phyloP scores from a whole-genome alignment of 1,140 invertebrate species.

The Zaprionus ghesquierei region DNA sequence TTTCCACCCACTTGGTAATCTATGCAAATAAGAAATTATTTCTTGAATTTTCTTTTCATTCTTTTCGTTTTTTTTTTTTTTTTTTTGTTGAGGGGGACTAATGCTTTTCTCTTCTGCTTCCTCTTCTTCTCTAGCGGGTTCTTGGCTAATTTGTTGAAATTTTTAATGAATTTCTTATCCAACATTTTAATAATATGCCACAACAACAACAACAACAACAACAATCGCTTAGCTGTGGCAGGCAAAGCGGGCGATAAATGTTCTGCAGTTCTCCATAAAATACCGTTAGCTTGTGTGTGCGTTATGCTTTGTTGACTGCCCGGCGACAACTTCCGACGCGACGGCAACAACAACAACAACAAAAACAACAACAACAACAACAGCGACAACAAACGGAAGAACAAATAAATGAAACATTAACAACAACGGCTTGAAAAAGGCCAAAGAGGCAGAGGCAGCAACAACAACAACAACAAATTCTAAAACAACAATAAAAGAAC shows the following conservation, averaged over 20 bases:
- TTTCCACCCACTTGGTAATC: not conserved
- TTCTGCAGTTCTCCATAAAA: constrained; percentile 49
- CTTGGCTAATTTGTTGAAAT: constrained; percentile 62
- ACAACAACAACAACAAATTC: not conserved
- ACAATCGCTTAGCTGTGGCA: constrained; percentile 7
- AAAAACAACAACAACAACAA: constrained; percentile 1
- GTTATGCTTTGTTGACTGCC: constrained; percentile 77
- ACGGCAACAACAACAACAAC: constrained; percentile 16
- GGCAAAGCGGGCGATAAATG: constrained; percentile 68
- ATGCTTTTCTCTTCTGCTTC: not conserved
- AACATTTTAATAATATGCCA: constrained; percentile 52
- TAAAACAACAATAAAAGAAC: constrained; percentile 27
- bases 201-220: constrained; percentile 10
- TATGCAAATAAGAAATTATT: not conserved
- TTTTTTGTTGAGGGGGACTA: not conserved
- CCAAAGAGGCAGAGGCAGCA: constrained; percentile 26
- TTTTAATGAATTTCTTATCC: constrained; percentile 62
- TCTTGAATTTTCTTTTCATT: not conserved
- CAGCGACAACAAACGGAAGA: constrained; percentile 10
- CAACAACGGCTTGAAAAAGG: constrained; percentile 16
- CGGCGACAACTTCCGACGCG: constrained; percentile 78
- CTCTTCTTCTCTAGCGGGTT: constrained; percentile 11
- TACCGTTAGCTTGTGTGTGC: constrained; percentile 67
- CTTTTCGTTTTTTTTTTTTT: not conserved
- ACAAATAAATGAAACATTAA: constrained; percentile 25